Evolutionary conservation across 2,797 vertebrate genomes (phyloP).

Genomic region (Notamacropus eugenii): DNA sequence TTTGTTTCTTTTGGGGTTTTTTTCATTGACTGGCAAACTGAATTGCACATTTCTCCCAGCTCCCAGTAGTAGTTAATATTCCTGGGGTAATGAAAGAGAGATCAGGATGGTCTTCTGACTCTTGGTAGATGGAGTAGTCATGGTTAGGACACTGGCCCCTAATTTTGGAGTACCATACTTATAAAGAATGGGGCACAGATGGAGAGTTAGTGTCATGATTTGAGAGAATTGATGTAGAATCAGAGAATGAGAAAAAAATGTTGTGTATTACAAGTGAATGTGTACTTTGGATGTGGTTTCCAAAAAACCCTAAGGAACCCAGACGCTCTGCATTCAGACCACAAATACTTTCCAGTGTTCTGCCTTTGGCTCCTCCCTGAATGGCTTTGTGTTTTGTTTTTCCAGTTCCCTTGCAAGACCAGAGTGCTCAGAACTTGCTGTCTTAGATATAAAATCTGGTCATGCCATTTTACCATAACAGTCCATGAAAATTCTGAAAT

Average conservation of each 20-base stretch:
- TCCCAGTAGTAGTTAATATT: not conserved
- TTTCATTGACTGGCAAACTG: not conserved
- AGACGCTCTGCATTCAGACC: not conserved
- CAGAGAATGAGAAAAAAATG: not conserved
- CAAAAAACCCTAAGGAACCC: not conserved
- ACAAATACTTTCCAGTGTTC: not conserved
- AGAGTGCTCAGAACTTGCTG: not conserved
- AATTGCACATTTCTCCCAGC: not conserved
- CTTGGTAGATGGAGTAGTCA: not conserved
- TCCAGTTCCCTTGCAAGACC: not conserved
- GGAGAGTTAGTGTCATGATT: not conserved
- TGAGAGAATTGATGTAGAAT: not conserved
- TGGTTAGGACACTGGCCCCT: not conserved
- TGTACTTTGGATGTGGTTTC: not conserved
- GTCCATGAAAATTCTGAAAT: not conserved
- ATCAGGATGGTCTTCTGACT: not conserved
- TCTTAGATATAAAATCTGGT: not conserved
- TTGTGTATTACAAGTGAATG: not conserved
- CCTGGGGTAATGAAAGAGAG: not conserved
- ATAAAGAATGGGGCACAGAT: not conserved
- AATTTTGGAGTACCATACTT: not conserved
- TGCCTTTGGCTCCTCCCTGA: not conserved
- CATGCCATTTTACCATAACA: not conserved
- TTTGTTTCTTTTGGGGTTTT: not conserved
- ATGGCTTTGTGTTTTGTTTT: not conserved